These are phyloP conservation scores for Deroplatys truncata DNA, from an alignment of 2,888 invertebrate genomes.

Conservation along the genomic window DNA sequence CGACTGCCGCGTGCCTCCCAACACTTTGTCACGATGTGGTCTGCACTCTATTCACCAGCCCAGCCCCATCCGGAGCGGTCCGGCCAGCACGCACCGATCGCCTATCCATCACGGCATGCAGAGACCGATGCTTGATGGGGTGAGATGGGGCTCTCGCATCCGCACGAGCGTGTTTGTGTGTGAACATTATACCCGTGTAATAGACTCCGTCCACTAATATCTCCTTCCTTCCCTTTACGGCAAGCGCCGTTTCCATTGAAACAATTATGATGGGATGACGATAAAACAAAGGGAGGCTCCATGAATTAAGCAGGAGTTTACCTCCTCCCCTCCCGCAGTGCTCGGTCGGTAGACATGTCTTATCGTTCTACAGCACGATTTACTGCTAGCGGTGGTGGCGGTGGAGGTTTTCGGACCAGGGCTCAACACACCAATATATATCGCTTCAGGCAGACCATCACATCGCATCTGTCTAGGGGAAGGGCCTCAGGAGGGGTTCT, in stretches of 20 bases:
- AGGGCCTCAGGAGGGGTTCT: neutral
- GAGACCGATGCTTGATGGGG: neutral
- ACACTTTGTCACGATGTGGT: neutral
- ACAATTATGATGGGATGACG: conserved; percentile 26
- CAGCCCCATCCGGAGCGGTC: neutral
- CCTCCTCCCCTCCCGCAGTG: neutral
- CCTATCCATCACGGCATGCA: neutral
- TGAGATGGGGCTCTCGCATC: neutral
- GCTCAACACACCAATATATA: neutral
- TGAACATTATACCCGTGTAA: neutral
- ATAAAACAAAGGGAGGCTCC: conserved; percentile 23
- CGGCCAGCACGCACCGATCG: neutral
- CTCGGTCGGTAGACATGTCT: neutral
- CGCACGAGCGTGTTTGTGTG: neutral
- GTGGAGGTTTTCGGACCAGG: neutral
- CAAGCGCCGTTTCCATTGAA: conserved; percentile 7
- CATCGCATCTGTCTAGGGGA: neutral
- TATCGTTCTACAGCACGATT: neutral
- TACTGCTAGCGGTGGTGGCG: neutral
- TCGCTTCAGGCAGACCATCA: neutral
- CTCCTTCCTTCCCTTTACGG: neutral
- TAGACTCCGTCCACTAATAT: neutral
- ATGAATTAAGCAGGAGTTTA: conserved; percentile 7
- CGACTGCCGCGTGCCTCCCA: neutral
- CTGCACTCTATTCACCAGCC: neutral